Evolutionary conservation across 2,797 vertebrate species (phyloP), one percentile per base, ranked within the genome.

Genomic region (Micropoecilia bifurca): DNA sequence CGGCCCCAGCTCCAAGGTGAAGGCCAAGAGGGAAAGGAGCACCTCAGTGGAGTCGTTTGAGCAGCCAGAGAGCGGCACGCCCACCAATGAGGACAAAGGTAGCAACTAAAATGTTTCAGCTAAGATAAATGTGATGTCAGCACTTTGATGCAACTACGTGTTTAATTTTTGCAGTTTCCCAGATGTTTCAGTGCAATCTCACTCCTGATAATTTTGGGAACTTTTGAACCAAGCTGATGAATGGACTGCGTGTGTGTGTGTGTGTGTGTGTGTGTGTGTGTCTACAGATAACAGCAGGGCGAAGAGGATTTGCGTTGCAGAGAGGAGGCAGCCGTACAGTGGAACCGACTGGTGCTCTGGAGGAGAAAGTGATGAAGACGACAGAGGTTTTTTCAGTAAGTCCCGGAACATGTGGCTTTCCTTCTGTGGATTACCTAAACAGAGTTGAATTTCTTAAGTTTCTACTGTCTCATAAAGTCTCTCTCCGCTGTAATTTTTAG

Each of bases 21-120:
- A 99, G 95, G 97, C 98, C 85, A 99, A 98, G 94, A 97, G 98
- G 94, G 98, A 99, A 93, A 95, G 98, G 91, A 99, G 98, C 95
- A 97, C 98, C 95, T 99, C 99, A 0, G 97, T 97, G 85, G 99
- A 99, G 93, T 99, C 98, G 20, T 99, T 98, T 87, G 98, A 99
- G 81, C 99, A 99, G 94, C 97, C 97, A 83, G 99, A 99, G 90
- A 93, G 97, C 73, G 97, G 97, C 88, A 98, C 98, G 77, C 97
- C 98, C 86, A 98, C 95, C 61, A 97, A 97, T 78, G 98, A 99
- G 90, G 95, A 98, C 83, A 99, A 98, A 96, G 98, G 98, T 99
- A 93, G 83, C 55, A 39, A 69, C 39, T 22, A 41, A 59, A 3
- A 0, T 9, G 45, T 79, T 71, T 30, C 14, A 25, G 10, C 45